Percentiles rank a stretch among this genome's conserved stretches.
Conservation (phyloP, 2,888 invertebrate genomes). For the Diaphora mendica region DNA sequence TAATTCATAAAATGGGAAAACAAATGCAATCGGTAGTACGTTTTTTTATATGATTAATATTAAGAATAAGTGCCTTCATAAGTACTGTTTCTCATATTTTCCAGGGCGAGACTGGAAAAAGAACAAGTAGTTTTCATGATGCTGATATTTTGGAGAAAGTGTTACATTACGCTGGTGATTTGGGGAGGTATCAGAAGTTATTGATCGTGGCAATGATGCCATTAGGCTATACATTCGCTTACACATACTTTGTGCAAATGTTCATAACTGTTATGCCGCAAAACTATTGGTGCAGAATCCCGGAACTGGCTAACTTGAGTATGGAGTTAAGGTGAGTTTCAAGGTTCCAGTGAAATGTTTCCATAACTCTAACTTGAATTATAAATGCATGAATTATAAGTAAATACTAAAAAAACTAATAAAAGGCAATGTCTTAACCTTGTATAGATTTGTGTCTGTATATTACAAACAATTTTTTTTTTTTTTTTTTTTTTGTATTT, state of each 20-base stretch:
- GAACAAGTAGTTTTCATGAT: not conserved
- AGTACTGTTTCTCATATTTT: not conserved
- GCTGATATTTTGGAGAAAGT: conserved; percentile 63
- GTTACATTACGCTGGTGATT: conserved; percentile 66
- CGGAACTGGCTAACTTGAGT: conserved; percentile 63
- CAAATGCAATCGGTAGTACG: not conserved
- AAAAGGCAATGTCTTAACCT: no score
- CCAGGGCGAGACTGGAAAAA: not conserved
- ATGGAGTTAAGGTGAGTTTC: conserved; percentile 63
- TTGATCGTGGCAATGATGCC: conserved; percentile 71
- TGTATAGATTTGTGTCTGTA: no score
- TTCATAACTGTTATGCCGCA: conserved; percentile 74
- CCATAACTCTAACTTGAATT: no score
- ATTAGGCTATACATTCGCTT: conserved; percentile 72
- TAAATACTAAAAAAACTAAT: no score
- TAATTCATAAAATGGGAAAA: not conserved
- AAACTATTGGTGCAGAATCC: conserved; percentile 72
- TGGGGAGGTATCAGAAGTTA: conserved; percentile 72
- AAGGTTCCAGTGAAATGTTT: no score
- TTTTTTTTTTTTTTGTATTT: no score
- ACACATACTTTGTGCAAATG: conserved; percentile 77
- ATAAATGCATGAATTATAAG: no score
- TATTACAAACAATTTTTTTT: no score
- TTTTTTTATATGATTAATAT: no score
- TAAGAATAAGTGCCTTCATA: not conserved